Conservation (phyloP, 2,797 vertebrate genomes). For the Enteromius mattozi region DNA sequence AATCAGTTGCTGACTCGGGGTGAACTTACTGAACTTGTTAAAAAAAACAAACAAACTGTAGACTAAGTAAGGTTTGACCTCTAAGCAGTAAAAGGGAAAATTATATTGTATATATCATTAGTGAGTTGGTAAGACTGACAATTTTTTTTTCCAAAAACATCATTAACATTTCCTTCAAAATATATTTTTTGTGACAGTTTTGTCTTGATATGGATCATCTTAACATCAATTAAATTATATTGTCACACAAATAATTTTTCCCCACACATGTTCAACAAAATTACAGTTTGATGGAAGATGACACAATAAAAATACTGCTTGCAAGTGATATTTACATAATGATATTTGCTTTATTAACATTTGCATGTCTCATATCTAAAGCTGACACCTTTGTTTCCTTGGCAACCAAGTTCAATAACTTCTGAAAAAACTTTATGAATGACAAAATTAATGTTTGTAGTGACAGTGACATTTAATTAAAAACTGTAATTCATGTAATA, state of each 20-base stretch:
- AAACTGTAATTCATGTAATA: not conserved
- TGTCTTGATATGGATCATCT: not conserved
- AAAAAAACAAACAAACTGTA: not conserved
- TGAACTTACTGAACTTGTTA: slow-evolving; percentile 17
- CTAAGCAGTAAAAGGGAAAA: not conserved
- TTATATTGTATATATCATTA: not conserved
- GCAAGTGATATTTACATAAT: not conserved
- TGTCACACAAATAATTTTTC: not conserved
- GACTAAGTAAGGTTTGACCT: not conserved
- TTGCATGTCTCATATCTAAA: not conserved
- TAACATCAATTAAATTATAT: not conserved
- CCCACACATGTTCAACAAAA: not conserved
- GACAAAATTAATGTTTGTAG: not conserved
- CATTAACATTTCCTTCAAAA: not conserved
- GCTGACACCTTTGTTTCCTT: slow-evolving; percentile 12
- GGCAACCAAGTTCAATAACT: not conserved
- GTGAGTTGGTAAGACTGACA: not conserved
- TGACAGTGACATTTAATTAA: not conserved
- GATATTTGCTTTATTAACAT: not conserved
- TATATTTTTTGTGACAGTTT: not conserved
- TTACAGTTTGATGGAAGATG: not conserved
- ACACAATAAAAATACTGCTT: slow-evolving; percentile 3
- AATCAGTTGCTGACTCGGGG: slow-evolving; percentile 66
- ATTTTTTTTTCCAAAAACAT: not conserved
- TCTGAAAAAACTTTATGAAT: not conserved